Evolutionary conservation across 2,113 vertebrate genomes (phyloP).

Genomic region (Hippocampus comes): DNA sequence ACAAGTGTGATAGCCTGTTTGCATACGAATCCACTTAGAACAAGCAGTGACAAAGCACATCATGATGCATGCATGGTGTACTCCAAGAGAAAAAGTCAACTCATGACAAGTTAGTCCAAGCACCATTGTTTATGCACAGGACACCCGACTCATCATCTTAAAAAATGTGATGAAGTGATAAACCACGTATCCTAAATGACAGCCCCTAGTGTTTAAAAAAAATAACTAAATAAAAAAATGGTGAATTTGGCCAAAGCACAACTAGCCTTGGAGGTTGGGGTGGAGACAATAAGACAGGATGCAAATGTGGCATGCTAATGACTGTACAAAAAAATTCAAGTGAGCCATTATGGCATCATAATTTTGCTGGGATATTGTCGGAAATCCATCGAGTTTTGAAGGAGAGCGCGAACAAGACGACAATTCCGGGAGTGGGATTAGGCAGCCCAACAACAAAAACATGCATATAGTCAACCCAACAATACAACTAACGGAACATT

Average conservation of each 20-base stretch:
- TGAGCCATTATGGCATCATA: constrained; percentile 2
- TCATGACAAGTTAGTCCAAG: background rate
- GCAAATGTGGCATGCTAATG: constrained; percentile 7
- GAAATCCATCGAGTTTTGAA: background rate
- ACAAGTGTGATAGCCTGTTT: background rate
- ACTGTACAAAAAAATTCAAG: background rate
- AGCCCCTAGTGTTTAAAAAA: background rate
- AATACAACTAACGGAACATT: background rate
- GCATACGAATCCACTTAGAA: background rate
- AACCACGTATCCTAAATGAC: background rate
- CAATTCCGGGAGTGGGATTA: background rate
- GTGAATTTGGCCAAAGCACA: background rate
- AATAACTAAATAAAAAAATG: background rate
- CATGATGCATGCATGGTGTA: background rate
- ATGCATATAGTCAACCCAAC: background rate
- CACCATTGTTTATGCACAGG: background rate
- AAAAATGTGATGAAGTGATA: background rate
- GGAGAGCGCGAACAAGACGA: background rate
- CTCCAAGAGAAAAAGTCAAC: background rate
- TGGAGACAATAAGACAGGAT: constrained; percentile 10
- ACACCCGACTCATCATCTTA: background rate
- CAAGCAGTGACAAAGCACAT: background rate
- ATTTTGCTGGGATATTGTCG: background rate
- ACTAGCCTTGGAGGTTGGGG: background rate
- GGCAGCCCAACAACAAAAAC: background rate